These are phyloP conservation scores for Ormia ochracea DNA, from an alignment of 2,888 invertebrate genomes.

Conservation along the genomic window DNA sequence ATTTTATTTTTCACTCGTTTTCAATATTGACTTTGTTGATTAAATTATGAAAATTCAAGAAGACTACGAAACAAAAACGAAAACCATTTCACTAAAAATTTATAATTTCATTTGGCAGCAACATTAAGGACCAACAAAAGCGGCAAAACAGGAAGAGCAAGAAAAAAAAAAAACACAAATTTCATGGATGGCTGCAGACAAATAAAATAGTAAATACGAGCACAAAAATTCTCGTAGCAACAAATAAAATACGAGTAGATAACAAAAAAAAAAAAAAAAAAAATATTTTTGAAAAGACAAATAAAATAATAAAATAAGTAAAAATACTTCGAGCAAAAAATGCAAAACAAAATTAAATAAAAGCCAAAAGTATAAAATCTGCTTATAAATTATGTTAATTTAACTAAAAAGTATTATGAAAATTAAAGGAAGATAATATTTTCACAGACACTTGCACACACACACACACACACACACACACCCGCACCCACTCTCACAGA, in stretches of 20 bases:
- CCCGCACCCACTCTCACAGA: not conserved
- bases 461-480: not conserved
- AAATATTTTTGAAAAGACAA: conserved; percentile 10
- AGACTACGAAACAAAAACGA: conserved; percentile 19
- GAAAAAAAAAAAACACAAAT: conserved; percentile 18
- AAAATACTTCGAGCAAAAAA: conserved; percentile 32
- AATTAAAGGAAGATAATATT: conserved; percentile 23
- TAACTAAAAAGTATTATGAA: conserved; percentile 52
- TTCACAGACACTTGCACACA: not conserved
- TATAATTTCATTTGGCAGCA: conserved; percentile 42
- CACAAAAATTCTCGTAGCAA: conserved; percentile 32
- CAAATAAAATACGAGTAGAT: conserved; percentile 41
- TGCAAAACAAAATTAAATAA: conserved; percentile 40
- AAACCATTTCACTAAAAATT: conserved; percentile 31
- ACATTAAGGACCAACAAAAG: not conserved
- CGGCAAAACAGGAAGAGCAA: not conserved
- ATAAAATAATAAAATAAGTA: conserved; percentile 38
- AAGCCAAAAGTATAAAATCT: conserved; percentile 36
- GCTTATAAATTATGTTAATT: conserved; percentile 63
- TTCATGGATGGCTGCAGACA: conserved; percentile 40
- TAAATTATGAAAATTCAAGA: conserved; percentile 59
- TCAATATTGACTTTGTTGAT: conserved; percentile 62
- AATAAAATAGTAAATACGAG: conserved; percentile 22
- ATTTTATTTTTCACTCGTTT: conserved; percentile 38
- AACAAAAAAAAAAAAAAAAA: not conserved